phyloP scores from a whole-genome alignment of 2,888 invertebrate genomes.

The Aromia moschata region DNA sequence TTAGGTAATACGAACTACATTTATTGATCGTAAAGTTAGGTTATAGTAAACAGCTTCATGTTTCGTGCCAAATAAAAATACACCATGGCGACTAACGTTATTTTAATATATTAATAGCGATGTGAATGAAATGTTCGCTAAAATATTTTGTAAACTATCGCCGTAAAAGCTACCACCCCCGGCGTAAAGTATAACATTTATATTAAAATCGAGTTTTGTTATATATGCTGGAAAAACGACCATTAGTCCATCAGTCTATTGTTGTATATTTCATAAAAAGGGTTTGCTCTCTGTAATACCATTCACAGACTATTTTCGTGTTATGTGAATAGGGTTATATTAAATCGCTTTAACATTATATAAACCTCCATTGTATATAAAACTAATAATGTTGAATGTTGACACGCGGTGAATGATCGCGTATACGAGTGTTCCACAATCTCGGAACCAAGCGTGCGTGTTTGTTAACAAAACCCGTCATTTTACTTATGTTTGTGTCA shows the following conservation, averaged over 20 bases:
- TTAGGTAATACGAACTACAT: too few species aligned
- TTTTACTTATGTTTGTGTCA: slow-evolving; percentile 8
- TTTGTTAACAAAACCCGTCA: slow-evolving; percentile 21
- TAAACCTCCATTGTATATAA: neutral
- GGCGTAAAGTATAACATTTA: too few species aligned
- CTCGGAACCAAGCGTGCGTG: slow-evolving; percentile 6
- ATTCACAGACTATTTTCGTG: neutral
- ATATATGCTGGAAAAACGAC: too few species aligned
- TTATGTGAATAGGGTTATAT: neutral
- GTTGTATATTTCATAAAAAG: neutral
- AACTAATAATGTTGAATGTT: slow-evolving; percentile 7
- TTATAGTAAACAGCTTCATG: too few species aligned
- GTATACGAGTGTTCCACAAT: slow-evolving; percentile 6
- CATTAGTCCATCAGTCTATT: neutral
- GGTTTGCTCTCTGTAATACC: neutral
- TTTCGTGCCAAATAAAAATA: too few species aligned
- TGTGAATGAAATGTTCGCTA: too few species aligned
- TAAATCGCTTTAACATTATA: neutral
- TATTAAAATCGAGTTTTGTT: too few species aligned
- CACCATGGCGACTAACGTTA: too few species aligned
- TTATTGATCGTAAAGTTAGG: too few species aligned
- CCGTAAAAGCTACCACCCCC: too few species aligned
- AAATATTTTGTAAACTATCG: too few species aligned
- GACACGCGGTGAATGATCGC: slow-evolving; percentile 11
- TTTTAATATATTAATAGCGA: too few species aligned